Percentiles rank a stretch among this genome's conserved stretches.
These are phyloP conservation scores for Enteromius treurensis DNA, from an alignment of 2,797 vertebrate species.

Conservation along the genomic window DNA sequence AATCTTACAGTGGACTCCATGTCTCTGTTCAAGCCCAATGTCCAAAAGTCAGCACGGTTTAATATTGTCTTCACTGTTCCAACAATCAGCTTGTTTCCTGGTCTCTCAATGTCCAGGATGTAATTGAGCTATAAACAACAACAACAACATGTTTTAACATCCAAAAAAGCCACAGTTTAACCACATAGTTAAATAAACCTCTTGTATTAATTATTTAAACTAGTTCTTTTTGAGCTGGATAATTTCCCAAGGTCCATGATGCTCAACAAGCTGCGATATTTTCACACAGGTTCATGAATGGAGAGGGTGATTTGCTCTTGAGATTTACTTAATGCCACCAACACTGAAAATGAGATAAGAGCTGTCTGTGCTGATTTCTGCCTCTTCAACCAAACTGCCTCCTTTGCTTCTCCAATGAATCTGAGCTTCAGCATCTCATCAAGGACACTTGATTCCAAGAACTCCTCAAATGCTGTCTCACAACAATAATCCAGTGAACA, in stretches of 20 bases:
- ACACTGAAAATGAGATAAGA: background rate
- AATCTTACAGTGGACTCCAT: too few relatives aligned
- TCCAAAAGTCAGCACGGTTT: too few relatives aligned
- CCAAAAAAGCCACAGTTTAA: background rate
- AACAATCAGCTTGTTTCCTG: background rate
- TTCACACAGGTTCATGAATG: constrained; percentile 8
- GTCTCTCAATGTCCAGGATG: too few relatives aligned
- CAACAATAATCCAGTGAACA: constrained; percentile 23
- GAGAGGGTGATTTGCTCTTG: background rate
- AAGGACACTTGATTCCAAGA: constrained; percentile 15
- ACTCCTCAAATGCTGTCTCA: constrained; percentile 8
- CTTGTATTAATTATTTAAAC: background rate
- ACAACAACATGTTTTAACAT: background rate
- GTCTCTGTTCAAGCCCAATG: too few relatives aligned
- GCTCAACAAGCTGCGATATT: background rate
- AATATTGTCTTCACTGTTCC: background rate
- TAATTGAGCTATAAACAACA: background rate
- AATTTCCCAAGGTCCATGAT: background rate
- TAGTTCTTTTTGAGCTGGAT: background rate
- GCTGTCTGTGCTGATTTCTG: constrained; percentile 21
- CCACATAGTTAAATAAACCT: background rate
- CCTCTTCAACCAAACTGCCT: constrained; percentile 22
- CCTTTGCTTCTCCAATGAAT: constrained; percentile 35
- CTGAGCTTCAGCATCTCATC: constrained; percentile 33
- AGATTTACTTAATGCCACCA: background rate